Percentiles rank a stretch among this genome's conserved stretches.
Evolutionary conservation across 2,888 invertebrate species (phyloP).

Genomic region (Thereva unica): DNA sequence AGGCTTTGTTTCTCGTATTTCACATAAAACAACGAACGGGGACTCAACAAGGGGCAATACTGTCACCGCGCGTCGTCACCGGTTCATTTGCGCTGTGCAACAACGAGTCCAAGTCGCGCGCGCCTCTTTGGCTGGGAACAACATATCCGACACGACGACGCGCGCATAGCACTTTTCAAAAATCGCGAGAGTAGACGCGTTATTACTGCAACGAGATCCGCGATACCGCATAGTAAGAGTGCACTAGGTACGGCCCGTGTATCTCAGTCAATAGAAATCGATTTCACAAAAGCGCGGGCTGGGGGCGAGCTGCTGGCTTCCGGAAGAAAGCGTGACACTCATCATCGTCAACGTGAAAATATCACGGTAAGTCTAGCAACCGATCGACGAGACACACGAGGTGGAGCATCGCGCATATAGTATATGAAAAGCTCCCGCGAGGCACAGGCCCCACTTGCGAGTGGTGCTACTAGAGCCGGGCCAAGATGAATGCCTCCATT

Average conservation of each 20-base stretch:
- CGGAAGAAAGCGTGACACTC: conserved; percentile 31
- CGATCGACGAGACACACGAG: conserved; percentile 6
- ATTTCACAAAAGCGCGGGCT: conserved; percentile 19
- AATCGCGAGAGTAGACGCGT: conserved; percentile 2
- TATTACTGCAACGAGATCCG: background rate
- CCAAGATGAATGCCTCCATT: conserved; percentile 29
- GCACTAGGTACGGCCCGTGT: conserved; percentile 10
- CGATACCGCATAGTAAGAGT: background rate
- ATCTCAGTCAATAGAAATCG: conserved; percentile 33
- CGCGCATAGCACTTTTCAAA: background rate
- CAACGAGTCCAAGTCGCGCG: conserved; percentile 12
- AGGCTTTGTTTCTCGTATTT: conserved; percentile 31
- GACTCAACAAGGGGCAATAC: too few species aligned
- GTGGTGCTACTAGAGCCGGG: conserved; percentile 9
- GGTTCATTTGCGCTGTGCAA: conserved; percentile 28
- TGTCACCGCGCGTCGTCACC: conserved; percentile 21
- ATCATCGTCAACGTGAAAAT: conserved; percentile 16
- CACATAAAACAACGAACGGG: conserved; percentile 17
- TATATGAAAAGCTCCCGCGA: background rate
- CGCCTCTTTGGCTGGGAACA: conserved; percentile 21
- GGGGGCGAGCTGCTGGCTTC: conserved; percentile 1
- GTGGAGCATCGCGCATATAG: conserved; percentile 12
- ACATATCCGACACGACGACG: conserved; percentile 12
- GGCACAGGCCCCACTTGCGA: background rate
- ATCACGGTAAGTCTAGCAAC: background rate